phyloP scores from a whole-genome alignment of 2,113 vertebrate species.

The Seriola rivoliana region DNA sequence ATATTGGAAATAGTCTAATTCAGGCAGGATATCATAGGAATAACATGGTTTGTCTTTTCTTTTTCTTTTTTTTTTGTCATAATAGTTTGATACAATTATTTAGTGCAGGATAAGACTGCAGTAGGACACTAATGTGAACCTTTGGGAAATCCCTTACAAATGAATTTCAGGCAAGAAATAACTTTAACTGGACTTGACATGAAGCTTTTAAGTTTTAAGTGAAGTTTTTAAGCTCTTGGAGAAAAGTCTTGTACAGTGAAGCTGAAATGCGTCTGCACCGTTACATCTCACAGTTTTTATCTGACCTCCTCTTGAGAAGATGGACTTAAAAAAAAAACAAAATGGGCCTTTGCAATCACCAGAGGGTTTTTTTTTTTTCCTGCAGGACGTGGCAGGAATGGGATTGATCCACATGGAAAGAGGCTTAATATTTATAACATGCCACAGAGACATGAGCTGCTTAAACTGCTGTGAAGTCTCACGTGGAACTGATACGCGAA shows the following conservation, averaged over 20 bases:
- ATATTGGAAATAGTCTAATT: not conserved
- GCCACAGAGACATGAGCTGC: constrained; percentile 15
- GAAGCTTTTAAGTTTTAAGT: too few species aligned
- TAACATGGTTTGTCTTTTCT: too few species aligned
- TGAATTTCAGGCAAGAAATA: not conserved
- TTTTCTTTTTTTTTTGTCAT: too few species aligned
- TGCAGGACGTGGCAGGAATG: constrained; percentile 9
- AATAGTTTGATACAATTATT: too few species aligned
- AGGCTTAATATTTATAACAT: constrained; percentile 24
- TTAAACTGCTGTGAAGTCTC: constrained; percentile 13
- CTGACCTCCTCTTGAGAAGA: too few species aligned
- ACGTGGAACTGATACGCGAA: not conserved
- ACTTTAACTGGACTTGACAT: too few species aligned
- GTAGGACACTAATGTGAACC: not conserved
- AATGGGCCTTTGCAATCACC: not conserved
- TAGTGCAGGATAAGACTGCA: too few species aligned
- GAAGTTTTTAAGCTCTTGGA: too few species aligned
- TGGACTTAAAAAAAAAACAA: too few species aligned
- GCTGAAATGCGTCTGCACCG: too few species aligned
- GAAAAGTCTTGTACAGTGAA: too few species aligned
- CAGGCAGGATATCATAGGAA: not conserved
- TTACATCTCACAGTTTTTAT: not conserved
- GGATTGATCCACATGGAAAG: constrained; percentile 16
- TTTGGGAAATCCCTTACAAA: not conserved
- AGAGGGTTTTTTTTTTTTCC: not conserved